phyloP scores from a whole-genome alignment of 2,888 invertebrate species.

The Allacma fusca region DNA sequence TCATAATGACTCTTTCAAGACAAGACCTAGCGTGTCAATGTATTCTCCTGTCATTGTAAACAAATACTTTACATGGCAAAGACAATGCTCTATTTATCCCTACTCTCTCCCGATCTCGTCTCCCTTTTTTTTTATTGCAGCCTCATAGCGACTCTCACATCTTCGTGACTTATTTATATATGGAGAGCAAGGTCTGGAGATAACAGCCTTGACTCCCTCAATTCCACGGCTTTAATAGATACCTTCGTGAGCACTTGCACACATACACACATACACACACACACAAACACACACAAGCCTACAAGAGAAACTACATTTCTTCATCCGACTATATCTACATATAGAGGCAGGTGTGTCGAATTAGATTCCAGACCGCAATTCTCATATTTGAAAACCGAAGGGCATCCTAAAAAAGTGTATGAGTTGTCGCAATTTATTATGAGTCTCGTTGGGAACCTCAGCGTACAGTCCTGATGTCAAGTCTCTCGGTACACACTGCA shows the following conservation, averaged over 20 bases:
- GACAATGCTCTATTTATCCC: conserved; percentile 3
- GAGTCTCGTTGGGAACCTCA: neutral
- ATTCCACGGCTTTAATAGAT: neutral
- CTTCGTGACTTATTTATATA: conserved; percentile 12
- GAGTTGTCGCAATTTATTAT: conserved; percentile 3
- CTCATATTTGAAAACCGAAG: conserved; percentile 11
- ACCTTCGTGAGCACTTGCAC: no score
- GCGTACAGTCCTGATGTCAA: neutral
- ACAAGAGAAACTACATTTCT: no score
- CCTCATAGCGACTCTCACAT: neutral
- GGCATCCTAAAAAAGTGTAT: neutral
- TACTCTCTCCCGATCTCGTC: neutral
- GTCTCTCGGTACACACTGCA: no score
- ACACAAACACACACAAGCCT: no score
- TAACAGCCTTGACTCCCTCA: neutral
- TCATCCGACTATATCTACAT: no score
- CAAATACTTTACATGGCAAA: conserved; percentile 2
- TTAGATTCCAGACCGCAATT: conserved; percentile 16
- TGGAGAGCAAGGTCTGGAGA: conserved; percentile 9
- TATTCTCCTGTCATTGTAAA: conserved; percentile 12
- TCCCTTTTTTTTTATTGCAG: neutral
- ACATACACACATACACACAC: no score
- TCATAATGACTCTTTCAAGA: conserved; percentile 12
- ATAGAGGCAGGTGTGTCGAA: neutral
- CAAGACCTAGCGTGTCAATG: neutral